phyloP scores from a whole-genome alignment of 2,888 invertebrate species.

The Caenorhabditis uteleia region DNA sequence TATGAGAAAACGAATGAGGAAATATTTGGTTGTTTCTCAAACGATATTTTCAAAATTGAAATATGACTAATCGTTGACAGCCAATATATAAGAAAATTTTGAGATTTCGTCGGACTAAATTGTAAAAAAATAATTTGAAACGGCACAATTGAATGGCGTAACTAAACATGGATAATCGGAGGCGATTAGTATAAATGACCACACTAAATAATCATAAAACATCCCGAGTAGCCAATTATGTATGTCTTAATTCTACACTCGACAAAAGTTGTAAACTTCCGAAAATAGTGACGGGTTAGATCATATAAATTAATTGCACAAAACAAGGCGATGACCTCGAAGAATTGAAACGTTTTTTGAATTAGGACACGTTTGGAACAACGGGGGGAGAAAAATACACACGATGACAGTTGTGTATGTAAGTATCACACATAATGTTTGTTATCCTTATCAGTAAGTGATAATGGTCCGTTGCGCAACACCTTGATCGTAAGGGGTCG shows the following conservation, averaged over 20 bases:
- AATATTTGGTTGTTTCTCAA: neutral
- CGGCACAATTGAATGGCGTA: no score
- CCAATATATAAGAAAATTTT: neutral
- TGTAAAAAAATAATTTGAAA: no score
- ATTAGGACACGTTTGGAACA: no score
- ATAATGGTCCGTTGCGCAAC: no score
- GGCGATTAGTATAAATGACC: conserved; percentile 11
- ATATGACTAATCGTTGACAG: neutral
- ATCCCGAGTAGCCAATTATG: conserved; percentile 11
- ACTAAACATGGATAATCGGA: neutral
- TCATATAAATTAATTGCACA: conserved; percentile 37
- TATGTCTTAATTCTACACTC: conserved; percentile 30
- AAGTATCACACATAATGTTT: no score
- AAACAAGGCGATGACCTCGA: conserved; percentile 6
- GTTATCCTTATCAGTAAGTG: no score
- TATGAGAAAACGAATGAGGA: neutral
- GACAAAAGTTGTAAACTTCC: conserved; percentile 26
- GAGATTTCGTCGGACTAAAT: no score
- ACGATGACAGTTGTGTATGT: no score
- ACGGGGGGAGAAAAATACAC: no score
- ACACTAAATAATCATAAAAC: conserved; percentile 15
- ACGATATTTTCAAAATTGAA: neutral
- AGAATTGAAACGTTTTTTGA: conserved; percentile 1
- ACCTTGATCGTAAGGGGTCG: no score
- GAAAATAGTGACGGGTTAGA: no score